Evolutionary conservation across 2,888 invertebrate genomes (phyloP).

Genomic region (Conistra vaccinii): DNA sequence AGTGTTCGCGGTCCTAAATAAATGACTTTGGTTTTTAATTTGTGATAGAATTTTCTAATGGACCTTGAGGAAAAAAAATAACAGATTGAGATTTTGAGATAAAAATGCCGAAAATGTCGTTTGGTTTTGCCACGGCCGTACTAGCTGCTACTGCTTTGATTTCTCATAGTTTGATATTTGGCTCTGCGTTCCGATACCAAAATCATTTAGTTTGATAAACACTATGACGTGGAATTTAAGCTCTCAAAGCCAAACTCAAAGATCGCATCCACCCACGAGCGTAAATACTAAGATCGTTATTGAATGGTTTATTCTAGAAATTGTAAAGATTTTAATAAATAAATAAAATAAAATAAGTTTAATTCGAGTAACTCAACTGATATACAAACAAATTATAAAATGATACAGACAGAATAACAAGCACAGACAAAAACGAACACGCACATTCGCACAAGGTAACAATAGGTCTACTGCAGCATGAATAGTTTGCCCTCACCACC

Average conservation of each 20-base stretch:
- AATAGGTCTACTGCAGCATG: no score
- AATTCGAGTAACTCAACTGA: no score
- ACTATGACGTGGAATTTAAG: not conserved
- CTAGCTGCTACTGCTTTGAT: not conserved
- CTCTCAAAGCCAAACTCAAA: not conserved
- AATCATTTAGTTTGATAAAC: not conserved
- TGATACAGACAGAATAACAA: no score
- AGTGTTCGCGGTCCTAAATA: conserved; percentile 17
- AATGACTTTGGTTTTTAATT: not conserved
- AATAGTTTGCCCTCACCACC: not conserved
- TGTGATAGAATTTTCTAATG: not conserved
- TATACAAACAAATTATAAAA: no score
- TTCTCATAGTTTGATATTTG: not conserved
- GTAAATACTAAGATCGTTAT: not conserved
- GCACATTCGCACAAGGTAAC: no score
- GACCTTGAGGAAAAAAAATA: not conserved
- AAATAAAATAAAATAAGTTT: no score
- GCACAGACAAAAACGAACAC: no score
- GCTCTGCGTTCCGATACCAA: not conserved
- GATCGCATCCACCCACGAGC: not conserved
- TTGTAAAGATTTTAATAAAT: no score
- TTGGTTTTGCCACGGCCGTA: not conserved
- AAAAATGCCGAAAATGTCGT: not conserved
- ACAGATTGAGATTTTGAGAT: not conserved
- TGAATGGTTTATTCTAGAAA: not conserved